Evolutionary conservation across 2,888 invertebrate genomes (phyloP), one percentile per base, ranked within the genome.

Genomic region (Lithophane leautieri): DNA sequence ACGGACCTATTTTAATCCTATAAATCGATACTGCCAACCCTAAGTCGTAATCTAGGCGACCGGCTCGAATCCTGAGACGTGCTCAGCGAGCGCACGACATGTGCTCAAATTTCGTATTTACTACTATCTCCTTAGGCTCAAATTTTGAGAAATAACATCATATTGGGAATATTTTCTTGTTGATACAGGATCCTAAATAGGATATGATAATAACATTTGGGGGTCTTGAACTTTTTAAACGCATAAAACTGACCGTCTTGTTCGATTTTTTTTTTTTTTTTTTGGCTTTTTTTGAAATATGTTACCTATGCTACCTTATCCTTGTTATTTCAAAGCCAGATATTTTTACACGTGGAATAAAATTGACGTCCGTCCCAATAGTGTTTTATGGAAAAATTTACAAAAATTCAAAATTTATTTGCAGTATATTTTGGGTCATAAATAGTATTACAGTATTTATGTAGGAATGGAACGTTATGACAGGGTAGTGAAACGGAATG

Each of bases 31-130:
- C 81, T 79, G 88, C 11, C 91, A 94, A 82, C 93, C 94, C 93
- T 94, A 89, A 54, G 58, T 78, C 85, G 86, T 89, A 91, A 93
- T 92, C 91, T 92, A 88, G 90, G 88, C 88, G 87, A 83, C 85
- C 84, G 86, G 86, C 86, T 85, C 85, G 84, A 90, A 91, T 89
- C 88, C 89, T 73, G 87, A 90, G 91, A 90, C 91, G 88, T 89
- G 90, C 86, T 85, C 89, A 89, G 87, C 88, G 87, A 91, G 90
- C 89, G 82, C 87, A 86, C 82, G 89, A 89, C 88, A 90, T 88
- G 88, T 85, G 76, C 77, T 82, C 81, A 88, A 89, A 89, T 89
- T 87, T 89, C 85, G 84, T 88, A 84, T 81, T 84, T 82, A 81
- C 77, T 60, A 25, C 58, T 40, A 73, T 79, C 42, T 78, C 44